Base-by-base conservation (phyloP, 2,888 invertebrate genomes). In the Napeogenes sylphis region DNA sequence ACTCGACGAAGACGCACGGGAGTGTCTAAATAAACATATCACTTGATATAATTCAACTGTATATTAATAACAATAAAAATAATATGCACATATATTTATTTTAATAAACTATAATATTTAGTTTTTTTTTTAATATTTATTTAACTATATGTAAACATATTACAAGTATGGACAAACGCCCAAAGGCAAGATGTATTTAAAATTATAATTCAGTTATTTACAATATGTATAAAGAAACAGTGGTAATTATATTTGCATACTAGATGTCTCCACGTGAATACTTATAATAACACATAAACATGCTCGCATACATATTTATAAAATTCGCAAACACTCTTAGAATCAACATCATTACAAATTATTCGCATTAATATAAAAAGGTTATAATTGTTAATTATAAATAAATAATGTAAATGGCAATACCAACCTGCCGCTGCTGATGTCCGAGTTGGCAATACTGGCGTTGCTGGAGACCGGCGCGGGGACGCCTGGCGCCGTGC, bases 1-100 rank as follows among this genome's bases (percentile, higher is more conserved):
- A 78, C 96, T 96, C 10, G 96, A 96, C 69, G 96, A 96, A 1
- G 95, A 95, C 0, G 95, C 95, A 61, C 96, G 92, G 68, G 96
- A 96, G 71, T 94, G 92, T 70, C 94, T 91, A 73, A 38, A 66
- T 68, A 70, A 56, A 21, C 45, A 60, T 59, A 21, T 6, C 35
- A 35, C 13, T 45, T n/a, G 56, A 55, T 42, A 21, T 21, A 47
- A 51, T 46, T 58, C 47, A 55, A 56, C 13, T 30, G 32, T 4
- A 51, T 14, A 8, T 45, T 56, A 30, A 4, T 10, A 30, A 56
- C 45, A 5, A n/a, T 38, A 33, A 10, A 21, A 21, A 21, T 21
- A 21, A 21, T 21, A 1, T 21, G 21, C 21, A 54, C 21, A 6
- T 30, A 54, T 21, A 55, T 21, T 21, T 21, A 21, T 21, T 21